Conservation (phyloP, 1,140 invertebrate genomes). For the Zaprionus gabonicus region DNA sequence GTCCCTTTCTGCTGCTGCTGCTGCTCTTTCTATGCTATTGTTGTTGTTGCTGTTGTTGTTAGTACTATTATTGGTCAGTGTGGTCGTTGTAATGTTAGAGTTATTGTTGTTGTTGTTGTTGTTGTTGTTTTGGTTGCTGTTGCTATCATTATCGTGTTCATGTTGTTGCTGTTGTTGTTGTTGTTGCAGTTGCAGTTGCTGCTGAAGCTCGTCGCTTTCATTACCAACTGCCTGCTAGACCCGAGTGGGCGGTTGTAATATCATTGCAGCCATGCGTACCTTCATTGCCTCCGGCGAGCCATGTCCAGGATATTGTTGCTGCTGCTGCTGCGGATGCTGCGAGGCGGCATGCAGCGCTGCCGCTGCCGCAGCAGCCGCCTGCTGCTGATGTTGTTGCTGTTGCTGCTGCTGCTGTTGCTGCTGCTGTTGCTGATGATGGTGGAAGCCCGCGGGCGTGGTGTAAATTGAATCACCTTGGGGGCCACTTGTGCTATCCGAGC, state of each 20-base stretch:
- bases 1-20: constrained; percentile 21
- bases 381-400: constrained; percentile 67
- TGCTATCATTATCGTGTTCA: constrained; percentile 49
- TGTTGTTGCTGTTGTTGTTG: constrained; percentile 45
- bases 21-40: background rate
- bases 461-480: constrained; percentile 84
- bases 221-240: constrained; percentile 87
- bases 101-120: constrained; percentile 47
- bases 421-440: constrained; percentile 82
- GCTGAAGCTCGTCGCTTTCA: constrained; percentile 70
- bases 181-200: constrained; percentile 59
- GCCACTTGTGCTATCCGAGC: constrained; percentile 84
- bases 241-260: constrained; percentile 91
- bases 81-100: constrained; percentile 49
- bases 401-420: constrained; percentile 77
- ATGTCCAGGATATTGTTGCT: constrained; percentile 73
- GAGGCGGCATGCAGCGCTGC: constrained; percentile 69
- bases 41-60: constrained; percentile 51
- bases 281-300: constrained; percentile 90
- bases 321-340: constrained; percentile 71
- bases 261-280: constrained; percentile 91
- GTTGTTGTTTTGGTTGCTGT: constrained; percentile 46
- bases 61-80: constrained; percentile 65
- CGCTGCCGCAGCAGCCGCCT: constrained; percentile 57
- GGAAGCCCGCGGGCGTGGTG: constrained; percentile 84